These are phyloP conservation scores for Peromyscus aztecus DNA, from an alignment of 2,797 vertebrate genomes.

Conservation along the genomic window DNA sequence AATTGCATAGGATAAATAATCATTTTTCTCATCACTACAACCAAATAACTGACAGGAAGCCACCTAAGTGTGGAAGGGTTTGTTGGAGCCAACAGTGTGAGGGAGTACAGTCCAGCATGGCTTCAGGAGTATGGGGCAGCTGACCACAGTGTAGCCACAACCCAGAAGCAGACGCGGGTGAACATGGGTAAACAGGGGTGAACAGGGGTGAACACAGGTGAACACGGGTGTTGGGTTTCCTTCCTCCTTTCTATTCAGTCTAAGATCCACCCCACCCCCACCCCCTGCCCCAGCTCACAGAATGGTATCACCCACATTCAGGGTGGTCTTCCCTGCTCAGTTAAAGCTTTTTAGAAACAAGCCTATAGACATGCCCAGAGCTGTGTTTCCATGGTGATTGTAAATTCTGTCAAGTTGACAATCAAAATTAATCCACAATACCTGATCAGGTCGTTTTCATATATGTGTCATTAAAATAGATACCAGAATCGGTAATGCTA, in stretches of 20 bases:
- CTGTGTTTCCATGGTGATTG: not conserved
- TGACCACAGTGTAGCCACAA: not conserved
- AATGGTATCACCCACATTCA: not conserved
- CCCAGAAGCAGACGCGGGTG: not conserved
- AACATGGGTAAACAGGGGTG: not conserved
- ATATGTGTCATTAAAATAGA: slow-evolving; percentile 32
- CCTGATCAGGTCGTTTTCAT: not conserved
- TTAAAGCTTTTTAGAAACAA: not conserved
- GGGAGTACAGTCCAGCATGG: not conserved
- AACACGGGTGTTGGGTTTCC: not conserved
- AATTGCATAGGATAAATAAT: not conserved
- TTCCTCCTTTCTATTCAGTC: not conserved
- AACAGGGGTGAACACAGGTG: not conserved
- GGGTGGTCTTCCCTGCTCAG: not conserved
- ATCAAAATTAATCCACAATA: not conserved
- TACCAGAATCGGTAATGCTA: not conserved
- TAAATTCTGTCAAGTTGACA: not conserved
- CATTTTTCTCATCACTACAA: not conserved
- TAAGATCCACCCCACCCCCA: too few species aligned
- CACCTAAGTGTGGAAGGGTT: not conserved
- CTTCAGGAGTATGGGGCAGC: not conserved
- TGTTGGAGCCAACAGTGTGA: not conserved
- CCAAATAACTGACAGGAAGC: not conserved
- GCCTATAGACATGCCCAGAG: not conserved
- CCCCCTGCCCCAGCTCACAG: not conserved